Evolutionary conservation across 2,113 vertebrate genomes (phyloP), one percentile per base, ranked within the genome.

Genomic region (Origma solitaria): DNA sequence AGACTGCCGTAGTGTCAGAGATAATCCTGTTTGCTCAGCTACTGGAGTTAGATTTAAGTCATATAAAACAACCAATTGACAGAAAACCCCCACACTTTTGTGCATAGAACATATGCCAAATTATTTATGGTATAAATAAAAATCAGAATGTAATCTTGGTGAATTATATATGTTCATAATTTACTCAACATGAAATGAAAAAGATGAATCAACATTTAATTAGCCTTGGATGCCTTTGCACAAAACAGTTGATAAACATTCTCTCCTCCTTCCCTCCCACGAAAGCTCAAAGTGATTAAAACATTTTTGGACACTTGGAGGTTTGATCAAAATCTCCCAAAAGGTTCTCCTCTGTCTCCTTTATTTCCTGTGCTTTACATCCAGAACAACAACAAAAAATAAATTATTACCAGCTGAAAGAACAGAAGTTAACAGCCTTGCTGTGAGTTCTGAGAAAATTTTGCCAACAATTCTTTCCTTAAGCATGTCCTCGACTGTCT

Each of bases 281-380:
- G 5, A 62, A 85, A 58, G 45, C 38, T 68, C 72, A 27, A 84
- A 93, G n/a, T 10, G 17, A 92, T 50, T 81, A 77, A 96, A 96
- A 92, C 57, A 90, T 82, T 85, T 92, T 54, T 69, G 86, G 93
- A 82, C 35, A 53, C 85, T 94, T 44, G 28, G 42, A 81, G n/a
- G 62, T 90, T 94, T 72, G 40, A 82, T 95, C 35, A 79, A 94
- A 93, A 54, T 70, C 66, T 94, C 83, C 86, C 86, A 33, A 86
- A 96, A 92, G 40, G 37, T 90, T 95, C 61, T 91, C 51, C 64
- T 66, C 42, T 54, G 83, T 95, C 88, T 96, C 68, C 68, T 84
- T 61, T 9, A 7, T 85, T 97, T 96, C 94, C 87, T 90, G 93
- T 90, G 45, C 68, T 88, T 82, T 50, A 50, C 31, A 71, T 69